Conservation (phyloP, 2,888 invertebrate genomes). For the Aquatica leii region DNA sequence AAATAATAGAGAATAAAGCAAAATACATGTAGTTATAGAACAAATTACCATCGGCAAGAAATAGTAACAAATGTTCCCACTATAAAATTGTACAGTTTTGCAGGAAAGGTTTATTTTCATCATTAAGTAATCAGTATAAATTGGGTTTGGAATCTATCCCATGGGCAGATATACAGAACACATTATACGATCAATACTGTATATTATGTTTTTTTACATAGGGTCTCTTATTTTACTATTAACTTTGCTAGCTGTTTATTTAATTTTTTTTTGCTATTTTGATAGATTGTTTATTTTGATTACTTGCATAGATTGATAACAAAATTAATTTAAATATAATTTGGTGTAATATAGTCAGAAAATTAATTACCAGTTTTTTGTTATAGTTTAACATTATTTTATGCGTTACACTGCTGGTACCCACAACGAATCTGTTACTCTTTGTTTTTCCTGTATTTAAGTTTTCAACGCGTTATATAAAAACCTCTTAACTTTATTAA, state of each 20-base stretch:
- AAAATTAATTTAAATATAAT: too few species aligned
- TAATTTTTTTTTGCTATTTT: too few species aligned
- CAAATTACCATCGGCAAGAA: constrained; percentile 40
- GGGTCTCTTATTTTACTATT: background rate
- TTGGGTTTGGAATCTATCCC: constrained; percentile 42
- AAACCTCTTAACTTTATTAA: too few species aligned
- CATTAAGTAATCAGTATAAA: constrained; percentile 47
- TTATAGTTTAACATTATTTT: too few species aligned
- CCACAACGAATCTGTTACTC: too few species aligned
- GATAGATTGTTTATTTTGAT: too few species aligned
- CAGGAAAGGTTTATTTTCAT: constrained; percentile 40
- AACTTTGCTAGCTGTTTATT: constrained; percentile 18
- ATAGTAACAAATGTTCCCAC: constrained; percentile 42
- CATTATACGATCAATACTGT: constrained; percentile 20
- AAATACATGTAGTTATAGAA: constrained; percentile 41
- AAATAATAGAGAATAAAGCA: background rate
- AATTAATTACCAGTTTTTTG: too few species aligned
- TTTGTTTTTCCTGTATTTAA: too few species aligned
- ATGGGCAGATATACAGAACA: constrained; percentile 24
- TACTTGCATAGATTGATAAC: too few species aligned
- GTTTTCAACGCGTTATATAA: too few species aligned
- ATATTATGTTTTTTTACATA: constrained; percentile 25
- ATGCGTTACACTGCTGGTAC: too few species aligned
- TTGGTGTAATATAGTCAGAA: too few species aligned
- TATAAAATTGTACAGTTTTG: constrained; percentile 39